Evolutionary conservation across 2,113 vertebrate species (phyloP).

Genomic region (Microcebus tavaratra): DNA sequence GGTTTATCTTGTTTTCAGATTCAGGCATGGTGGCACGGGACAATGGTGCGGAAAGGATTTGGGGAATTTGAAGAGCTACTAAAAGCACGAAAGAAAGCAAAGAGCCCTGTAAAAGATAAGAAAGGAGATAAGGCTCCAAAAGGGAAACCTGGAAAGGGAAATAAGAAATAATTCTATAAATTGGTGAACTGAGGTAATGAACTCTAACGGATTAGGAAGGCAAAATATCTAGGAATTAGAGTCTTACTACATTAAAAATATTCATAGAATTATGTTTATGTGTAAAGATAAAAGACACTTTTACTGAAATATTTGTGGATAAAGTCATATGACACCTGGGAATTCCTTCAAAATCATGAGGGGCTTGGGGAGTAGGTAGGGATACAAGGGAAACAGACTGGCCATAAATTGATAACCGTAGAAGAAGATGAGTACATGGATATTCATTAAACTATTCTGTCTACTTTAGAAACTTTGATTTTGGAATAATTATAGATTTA

Average conservation of each 20-base stretch:
- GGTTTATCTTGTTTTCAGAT: constrained; percentile 74
- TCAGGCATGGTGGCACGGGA: constrained; percentile 75
- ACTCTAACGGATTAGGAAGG: not conserved
- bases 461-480: not conserved
- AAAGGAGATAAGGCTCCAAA: constrained; percentile 73
- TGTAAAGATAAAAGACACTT: constrained; percentile 1
- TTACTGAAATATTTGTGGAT: constrained; percentile 2
- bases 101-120: constrained; percentile 72
- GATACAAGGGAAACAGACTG: not conserved
- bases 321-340: not conserved
- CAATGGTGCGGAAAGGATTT: constrained; percentile 73
- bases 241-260: not conserved
- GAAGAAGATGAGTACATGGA: not conserved
- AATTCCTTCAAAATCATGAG: not conserved
- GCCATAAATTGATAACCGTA: not conserved
- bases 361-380: not conserved
- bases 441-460: not conserved
- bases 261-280: not conserved
- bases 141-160: constrained; percentile 69
- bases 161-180: constrained; percentile 67
- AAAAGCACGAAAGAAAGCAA: constrained; percentile 59
- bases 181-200: not conserved
- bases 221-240: not conserved
- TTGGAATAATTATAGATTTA: not conserved
- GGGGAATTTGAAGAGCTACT: constrained; percentile 61